Evolutionary conservation across 2,113 vertebrate species (phyloP).

Genomic region (Nymphicus hollandicus): DNA sequence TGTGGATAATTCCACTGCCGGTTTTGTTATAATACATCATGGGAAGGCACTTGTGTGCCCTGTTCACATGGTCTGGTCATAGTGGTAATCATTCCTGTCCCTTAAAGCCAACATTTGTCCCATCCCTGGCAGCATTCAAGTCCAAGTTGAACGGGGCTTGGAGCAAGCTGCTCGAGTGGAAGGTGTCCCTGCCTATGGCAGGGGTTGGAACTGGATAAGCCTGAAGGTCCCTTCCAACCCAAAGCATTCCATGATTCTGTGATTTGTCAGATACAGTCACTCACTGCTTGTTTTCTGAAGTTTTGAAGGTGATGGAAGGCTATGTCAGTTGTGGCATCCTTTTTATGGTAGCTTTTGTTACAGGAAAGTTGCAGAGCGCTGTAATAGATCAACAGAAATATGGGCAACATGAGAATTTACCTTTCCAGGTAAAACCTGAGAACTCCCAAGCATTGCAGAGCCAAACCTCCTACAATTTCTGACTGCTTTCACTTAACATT

Average conservation of each 20-base stretch:
- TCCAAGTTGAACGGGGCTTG: neutral
- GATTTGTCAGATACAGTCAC: neutral
- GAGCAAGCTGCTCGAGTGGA: neutral
- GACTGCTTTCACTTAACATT: neutral
- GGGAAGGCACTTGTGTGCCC: neutral
- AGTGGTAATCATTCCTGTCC: neutral
- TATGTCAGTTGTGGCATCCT: too few relatives aligned
- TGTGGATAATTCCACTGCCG: neutral
- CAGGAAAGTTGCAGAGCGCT: neutral
- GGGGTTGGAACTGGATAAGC: neutral
- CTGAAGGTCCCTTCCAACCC: neutral
- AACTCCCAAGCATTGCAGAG: neutral
- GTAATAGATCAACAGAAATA: neutral
- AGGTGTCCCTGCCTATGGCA: neutral
- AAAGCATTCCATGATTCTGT: neutral
- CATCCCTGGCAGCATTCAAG: neutral
- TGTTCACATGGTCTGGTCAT: neutral
- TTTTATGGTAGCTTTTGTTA: neutral
- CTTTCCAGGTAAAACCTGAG: neutral
- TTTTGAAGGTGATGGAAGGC: neutral
- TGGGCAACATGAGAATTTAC: neutral
- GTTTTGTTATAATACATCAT: rapidly evolving
- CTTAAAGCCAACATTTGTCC: neutral
- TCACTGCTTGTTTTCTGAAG: neutral
- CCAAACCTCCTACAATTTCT: neutral